Base-by-base conservation (phyloP, 2,888 invertebrate genomes). In the Euclidia mi region DNA sequence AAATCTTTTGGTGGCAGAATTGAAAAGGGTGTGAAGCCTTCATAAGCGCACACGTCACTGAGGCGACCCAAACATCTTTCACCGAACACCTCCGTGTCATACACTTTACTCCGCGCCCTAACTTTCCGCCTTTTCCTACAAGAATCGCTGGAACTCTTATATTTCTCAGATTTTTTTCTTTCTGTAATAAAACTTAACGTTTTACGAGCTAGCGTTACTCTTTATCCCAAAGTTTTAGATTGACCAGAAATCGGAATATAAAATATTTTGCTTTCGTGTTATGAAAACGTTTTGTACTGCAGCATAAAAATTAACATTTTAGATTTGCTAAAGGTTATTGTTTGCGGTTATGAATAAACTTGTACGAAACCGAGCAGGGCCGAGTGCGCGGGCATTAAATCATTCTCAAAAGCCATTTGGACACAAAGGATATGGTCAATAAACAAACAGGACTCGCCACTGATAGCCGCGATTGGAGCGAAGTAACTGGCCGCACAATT, bases 401-500 rank as follows among this genome's bases (percentile, higher is more conserved):
- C 91, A 89, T 88, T 73, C 73, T 78, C 73, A 78, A 87, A 88
- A 87, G 84, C 86, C 87, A 85, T 89, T 89, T 82, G 79, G 81
- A 86, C 84, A 89, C 84, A 89, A 89, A 90, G 88, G 86, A 88
- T 90, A 85, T 88, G 87, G 85, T 87, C 89, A 90, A 91, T 90
- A 91, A 90, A 90, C 88, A 89, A 89, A 89, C 85, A 87, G 78
- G 77, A 84, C 76, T 85, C 78, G 71, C 66, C 76, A 76, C 79
- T 85, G 83, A 87, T 83, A 87, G 79, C 81, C 65, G 73, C 78
- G 81, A 82, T 84, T 73, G 76, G 75, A 78, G 77, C 60, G 62
- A 75, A 79, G 84, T 86, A 83, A 84, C 85, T 83, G 79, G 71
- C 66, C 64, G 71, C 66, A 68, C 75, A 81, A n/a, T n/a, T n/a